Percentiles rank a stretch among this genome's conserved stretches.
These are phyloP conservation scores for Cheumatopsyche charites DNA, from an alignment of 1,140 invertebrate genomes.

Conservation along the genomic window DNA sequence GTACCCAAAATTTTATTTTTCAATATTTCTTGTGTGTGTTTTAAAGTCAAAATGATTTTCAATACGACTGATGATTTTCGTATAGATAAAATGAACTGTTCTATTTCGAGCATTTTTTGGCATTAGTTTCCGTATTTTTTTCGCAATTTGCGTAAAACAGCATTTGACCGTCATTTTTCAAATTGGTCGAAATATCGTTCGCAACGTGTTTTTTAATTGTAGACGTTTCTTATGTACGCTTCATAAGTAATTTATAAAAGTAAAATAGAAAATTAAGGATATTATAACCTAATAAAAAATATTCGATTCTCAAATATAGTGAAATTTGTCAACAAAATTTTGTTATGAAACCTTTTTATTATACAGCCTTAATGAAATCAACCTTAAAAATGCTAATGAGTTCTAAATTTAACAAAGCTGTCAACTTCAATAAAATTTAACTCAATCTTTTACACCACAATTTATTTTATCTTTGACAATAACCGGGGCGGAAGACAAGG, in stretches of 20 bases:
- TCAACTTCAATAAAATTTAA: too few relatives aligned
- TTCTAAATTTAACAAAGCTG: too few relatives aligned
- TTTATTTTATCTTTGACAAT: not conserved
- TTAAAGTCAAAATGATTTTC: slow-evolving; percentile 7
- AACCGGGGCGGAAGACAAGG: slow-evolving; percentile 9
- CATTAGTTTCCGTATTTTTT: slow-evolving; percentile 10
- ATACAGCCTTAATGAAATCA: too few relatives aligned
- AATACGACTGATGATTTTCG: not conserved
- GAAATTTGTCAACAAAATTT: too few relatives aligned
- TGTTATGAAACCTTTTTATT: too few relatives aligned
- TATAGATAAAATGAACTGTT: not conserved
- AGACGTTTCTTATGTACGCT: not conserved
- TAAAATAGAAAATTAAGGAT: too few relatives aligned
- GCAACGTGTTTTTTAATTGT: not conserved
- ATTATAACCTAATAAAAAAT: too few relatives aligned
- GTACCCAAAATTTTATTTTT: too few relatives aligned
- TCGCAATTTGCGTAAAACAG: slow-evolving; percentile 17
- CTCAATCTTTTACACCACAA: too few relatives aligned
- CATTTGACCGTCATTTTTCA: not conserved
- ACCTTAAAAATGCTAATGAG: too few relatives aligned
- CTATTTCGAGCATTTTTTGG: slow-evolving; percentile 9
- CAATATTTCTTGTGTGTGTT: too few relatives aligned
- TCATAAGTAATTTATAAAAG: not conserved
- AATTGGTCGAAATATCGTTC: slow-evolving; percentile 6
- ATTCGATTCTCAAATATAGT: too few relatives aligned